Evolutionary conservation across 1,140 invertebrate genomes (phyloP), one percentile per base, ranked within the genome.

Genomic region (Magallana angulata): DNA sequence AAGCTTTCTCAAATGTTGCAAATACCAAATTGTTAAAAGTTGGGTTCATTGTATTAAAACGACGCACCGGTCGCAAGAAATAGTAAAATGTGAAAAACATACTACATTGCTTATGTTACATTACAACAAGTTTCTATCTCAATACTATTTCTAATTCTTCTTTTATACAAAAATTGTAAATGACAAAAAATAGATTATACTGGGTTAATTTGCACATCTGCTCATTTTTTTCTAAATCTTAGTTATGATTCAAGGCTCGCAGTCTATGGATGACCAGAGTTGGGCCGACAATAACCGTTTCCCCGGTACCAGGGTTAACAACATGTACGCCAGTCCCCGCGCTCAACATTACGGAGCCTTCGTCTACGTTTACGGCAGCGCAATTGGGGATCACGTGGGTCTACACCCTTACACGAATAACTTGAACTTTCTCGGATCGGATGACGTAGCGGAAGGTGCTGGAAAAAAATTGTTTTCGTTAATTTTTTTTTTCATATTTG

Each of bases 341-440:
- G 86, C 88, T 8, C 90, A 92, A 7, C 90, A 92, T 62, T 86
- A 91, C 5, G 92, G 92, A 11, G 56, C 89, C 8, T 80, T 92
- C 11, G 92, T 92, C 3, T 92, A 91, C 11, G 92, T 92, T 1
- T 92, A 91, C 87, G 90, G 91, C 36, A 89, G 71, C 9, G 76
- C 81, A 7, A 88, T 92, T 57, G 90, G 90, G 1, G 87, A 92
- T 71, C 64, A 86, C 16, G 81, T 89, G 30, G 87, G 87, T 9
- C 82, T 91, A 12, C 68, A 88, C 9, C 90, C 88, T 16, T 91
- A 82, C 83, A 89, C 89, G 80, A 80, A 68, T 48, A 91, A 91
- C 24, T 71, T 85, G 36, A 48, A 4, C 36, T 48, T 3, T 48
- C 36, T 2, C 36, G 5, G 36, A 48, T 48, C 36, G 36, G 36